phyloP scores from a whole-genome alignment of 30 jellyfish, hydroid and myxozoan genomes.

The Aurelia aurita complex sp. Pacific region DNA sequence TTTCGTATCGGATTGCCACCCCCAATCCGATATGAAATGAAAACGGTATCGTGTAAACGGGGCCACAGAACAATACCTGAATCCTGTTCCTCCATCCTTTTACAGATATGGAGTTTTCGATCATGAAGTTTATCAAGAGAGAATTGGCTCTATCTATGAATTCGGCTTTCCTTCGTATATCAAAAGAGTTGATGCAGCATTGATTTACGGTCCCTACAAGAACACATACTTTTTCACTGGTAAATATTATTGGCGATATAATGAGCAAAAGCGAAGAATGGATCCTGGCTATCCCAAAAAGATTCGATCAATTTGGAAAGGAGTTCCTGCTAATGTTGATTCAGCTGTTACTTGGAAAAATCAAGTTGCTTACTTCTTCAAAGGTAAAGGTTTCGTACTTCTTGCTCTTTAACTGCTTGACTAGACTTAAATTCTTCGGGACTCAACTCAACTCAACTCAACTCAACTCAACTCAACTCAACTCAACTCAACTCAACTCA shows the following conservation, averaged over 20 bases:
- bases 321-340: constrained; percentile 72
- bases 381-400: constrained; percentile 54
- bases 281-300: constrained; percentile 78
- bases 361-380: constrained; percentile 65
- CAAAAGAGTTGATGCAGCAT: constrained; percentile 85
- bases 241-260: constrained; percentile 66
- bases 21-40: too few relatives aligned
- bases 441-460: too few relatives aligned
- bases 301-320: constrained; percentile 72
- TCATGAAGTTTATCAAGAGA: constrained; percentile 11
- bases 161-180: constrained; percentile 64
- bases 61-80: too few relatives aligned
- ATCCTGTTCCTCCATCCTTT: not conserved
- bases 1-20: too few relatives aligned
- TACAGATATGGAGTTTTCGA: constrained; percentile 29
- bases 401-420: not conserved
- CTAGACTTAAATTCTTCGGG: not conserved
- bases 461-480: too few relatives aligned
- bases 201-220: constrained; percentile 59
- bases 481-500: too few relatives aligned
- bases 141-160: constrained; percentile 43
- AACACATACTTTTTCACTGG: constrained; percentile 81
- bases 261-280: constrained; percentile 33
- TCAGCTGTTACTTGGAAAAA: constrained; percentile 84
- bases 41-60: too few relatives aligned